Conservation (phyloP, 2,888 invertebrate genomes). For the Altica lythri region DNA sequence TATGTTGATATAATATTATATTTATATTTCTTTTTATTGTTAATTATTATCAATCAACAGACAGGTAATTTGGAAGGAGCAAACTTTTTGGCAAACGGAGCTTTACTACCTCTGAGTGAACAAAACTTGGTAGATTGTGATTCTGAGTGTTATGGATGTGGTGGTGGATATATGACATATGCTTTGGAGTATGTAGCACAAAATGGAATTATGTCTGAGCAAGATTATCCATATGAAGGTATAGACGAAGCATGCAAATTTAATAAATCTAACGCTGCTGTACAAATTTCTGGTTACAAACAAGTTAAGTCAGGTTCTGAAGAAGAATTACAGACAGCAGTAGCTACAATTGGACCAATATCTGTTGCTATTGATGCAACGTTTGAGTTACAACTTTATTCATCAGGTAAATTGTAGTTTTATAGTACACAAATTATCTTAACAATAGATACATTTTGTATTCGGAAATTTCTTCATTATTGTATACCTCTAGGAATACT, state of each 20-base stretch:
- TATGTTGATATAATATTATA: too few relatives aligned
- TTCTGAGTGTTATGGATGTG: slow-evolving; percentile 25
- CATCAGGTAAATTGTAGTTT: slow-evolving; percentile 28
- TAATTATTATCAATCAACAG: slow-evolving; percentile 9
- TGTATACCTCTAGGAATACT: too few relatives aligned
- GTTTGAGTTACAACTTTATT: slow-evolving; percentile 27
- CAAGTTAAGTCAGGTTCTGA: slow-evolving; percentile 20
- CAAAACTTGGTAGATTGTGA: slow-evolving; percentile 40
- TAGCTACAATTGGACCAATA: slow-evolving; percentile 36
- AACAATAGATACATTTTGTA: too few relatives aligned
- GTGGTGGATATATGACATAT: slow-evolving; percentile 29
- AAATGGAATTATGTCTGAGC: slow-evolving; percentile 36
- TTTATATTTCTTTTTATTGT: background rate
- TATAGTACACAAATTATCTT: too few relatives aligned
- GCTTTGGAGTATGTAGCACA: slow-evolving; percentile 34
- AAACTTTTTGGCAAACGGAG: slow-evolving; percentile 26
- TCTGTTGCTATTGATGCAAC: slow-evolving; percentile 33
- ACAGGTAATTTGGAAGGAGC: slow-evolving; percentile 35
- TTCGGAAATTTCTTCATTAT: too few relatives aligned
- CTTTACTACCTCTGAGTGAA: slow-evolving; percentile 33
- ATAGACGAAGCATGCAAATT: slow-evolving; percentile 13
- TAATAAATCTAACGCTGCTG: background rate
- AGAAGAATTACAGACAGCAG: slow-evolving; percentile 30
- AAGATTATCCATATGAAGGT: slow-evolving; percentile 37
- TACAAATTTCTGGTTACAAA: background rate